These are phyloP conservation scores for Cebus imitator DNA, from an alignment of 2,113 vertebrate species.

Conservation along the genomic window DNA sequence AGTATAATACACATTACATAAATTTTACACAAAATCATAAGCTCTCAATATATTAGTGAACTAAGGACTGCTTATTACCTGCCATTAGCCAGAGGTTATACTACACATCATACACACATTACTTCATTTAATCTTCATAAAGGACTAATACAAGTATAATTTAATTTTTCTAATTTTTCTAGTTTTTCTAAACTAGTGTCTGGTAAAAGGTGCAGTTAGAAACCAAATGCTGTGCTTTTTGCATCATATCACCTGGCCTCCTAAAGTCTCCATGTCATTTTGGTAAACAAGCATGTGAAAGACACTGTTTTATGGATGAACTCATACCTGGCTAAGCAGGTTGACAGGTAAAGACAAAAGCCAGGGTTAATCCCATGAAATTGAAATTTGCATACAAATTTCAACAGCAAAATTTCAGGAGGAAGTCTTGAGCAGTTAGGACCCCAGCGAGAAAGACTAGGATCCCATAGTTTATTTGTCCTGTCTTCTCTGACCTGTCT, in stretches of 20 bases:
- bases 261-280: neutral
- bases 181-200: neutral
- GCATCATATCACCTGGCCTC: neutral
- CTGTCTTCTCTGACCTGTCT: neutral
- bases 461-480: neutral
- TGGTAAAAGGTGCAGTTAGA: neutral
- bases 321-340: neutral
- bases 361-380: neutral
- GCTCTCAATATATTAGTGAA: neutral
- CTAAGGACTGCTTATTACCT: neutral
- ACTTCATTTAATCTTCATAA: neutral
- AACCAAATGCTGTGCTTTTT: neutral
- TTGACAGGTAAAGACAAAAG: neutral
- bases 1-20: neutral
- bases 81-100: neutral
- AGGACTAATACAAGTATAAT: neutral
- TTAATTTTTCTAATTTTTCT: neutral
- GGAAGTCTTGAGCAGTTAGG: neutral
- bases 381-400: neutral
- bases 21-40: neutral
- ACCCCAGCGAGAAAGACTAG: neutral
- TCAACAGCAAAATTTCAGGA: neutral
- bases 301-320: neutral
- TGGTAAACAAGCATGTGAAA: neutral
- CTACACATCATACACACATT: neutral